Conservation (phyloP, 2,888 invertebrate genomes). For the Koerneria pararmatus region DNA sequence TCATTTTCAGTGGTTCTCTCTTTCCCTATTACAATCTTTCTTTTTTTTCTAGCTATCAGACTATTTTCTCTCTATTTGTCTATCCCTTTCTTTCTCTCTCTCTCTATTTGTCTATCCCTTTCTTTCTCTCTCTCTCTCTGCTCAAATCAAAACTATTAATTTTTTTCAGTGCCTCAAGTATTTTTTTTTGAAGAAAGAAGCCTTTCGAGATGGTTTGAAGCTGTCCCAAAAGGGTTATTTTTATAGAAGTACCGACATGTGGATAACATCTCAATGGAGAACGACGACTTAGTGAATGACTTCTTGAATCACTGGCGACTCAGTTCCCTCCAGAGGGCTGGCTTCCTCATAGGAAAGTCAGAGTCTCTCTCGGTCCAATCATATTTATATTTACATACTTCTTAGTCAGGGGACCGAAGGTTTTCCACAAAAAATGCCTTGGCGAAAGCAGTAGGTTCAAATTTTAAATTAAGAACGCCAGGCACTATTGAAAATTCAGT, state of each 20-base stretch:
- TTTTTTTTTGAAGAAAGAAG: no score
- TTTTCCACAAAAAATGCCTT: background rate
- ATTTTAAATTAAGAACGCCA: no score
- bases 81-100: no score
- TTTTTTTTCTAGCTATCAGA: background rate
- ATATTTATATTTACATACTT: background rate
- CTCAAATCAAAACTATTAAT: no score
- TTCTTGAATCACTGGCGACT: conserved; percentile 95
- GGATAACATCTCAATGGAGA: conserved; percentile 72
- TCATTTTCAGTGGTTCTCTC: background rate
- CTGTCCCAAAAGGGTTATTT: background rate
- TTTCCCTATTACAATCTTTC: background rate
- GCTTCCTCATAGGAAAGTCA: conserved; percentile 76
- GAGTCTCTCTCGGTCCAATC: background rate
- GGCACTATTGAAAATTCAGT: no score
- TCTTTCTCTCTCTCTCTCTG: no score
- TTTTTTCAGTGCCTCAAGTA: no score
- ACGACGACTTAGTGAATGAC: conserved; percentile 84
- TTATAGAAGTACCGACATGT: conserved; percentile 54
- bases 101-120: no score
- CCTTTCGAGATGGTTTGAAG: no score
- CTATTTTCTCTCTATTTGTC: no score
- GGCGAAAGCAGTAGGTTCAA: no score
- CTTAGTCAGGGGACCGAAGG: background rate
- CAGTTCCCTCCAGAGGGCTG: conserved; percentile 83